phyloP scores from a whole-genome alignment of 2,888 invertebrate species.

The Hirtodrosophila duncani region DNA sequence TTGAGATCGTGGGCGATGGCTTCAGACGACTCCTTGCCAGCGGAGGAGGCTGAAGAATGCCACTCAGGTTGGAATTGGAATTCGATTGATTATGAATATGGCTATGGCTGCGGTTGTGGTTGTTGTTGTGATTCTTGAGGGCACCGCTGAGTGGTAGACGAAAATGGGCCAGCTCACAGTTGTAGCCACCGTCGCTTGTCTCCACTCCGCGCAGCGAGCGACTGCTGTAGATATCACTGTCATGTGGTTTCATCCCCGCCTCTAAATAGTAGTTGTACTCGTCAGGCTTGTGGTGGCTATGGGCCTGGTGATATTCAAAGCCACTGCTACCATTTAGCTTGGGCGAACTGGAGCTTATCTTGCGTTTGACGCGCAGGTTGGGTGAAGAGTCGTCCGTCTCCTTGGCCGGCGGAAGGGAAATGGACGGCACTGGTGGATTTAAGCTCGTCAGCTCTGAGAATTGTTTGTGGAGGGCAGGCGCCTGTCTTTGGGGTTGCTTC shows the following conservation, averaged over 20 bases:
- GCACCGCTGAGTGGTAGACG: slow-evolving; percentile 72
- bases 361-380: slow-evolving; percentile 67
- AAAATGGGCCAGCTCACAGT: slow-evolving; percentile 70
- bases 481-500: slow-evolving; percentile 56
- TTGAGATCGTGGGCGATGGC: slow-evolving; percentile 69
- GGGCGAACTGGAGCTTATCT: slow-evolving; percentile 76
- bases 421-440: slow-evolving; percentile 20
- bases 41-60: slow-evolving; percentile 57
- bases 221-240: slow-evolving; percentile 69
- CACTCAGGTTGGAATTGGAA: slow-evolving; percentile 71
- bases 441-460: slow-evolving; percentile 49
- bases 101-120: slow-evolving; percentile 32
- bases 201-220: slow-evolving; percentile 59
- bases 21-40: slow-evolving; percentile 49
- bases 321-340: slow-evolving; percentile 71
- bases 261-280: slow-evolving; percentile 50
- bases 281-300: slow-evolving; percentile 49
- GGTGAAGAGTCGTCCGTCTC: slow-evolving; percentile 60
- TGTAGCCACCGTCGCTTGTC: slow-evolving; percentile 32
- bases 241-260: slow-evolving; percentile 22
- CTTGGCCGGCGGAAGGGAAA: slow-evolving; percentile 26
- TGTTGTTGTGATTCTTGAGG: slow-evolving; percentile 58
- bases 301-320: slow-evolving; percentile 41
- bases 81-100: slow-evolving; percentile 55
- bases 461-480: slow-evolving; percentile 54